Evolutionary conservation across 2,888 invertebrate genomes (phyloP), one percentile per base, ranked within the genome.

Genomic region (Ichneumon xanthorius): DNA sequence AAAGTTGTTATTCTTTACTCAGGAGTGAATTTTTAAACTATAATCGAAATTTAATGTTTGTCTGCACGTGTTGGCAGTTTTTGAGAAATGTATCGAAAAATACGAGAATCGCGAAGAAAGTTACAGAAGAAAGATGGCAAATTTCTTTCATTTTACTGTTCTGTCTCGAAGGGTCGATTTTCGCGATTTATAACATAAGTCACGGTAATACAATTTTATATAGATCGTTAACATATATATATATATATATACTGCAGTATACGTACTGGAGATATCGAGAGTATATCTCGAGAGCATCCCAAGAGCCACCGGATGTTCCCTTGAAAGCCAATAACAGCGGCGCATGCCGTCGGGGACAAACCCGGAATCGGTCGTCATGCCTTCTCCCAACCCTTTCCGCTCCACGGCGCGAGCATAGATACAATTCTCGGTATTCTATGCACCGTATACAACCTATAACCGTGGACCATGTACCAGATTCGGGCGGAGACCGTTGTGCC

Each of bases 301-400:
- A 61, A 83, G 71, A 85, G 78, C 80, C 70, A 73, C 80, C 77
- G 80, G 82, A 87, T 85, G 84, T 81, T 87, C 77, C 77, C 73
- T 72, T 71, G 81, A 73, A 71, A 78, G 79, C 85, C 85, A 87
- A 87, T 84, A 79, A 81, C 77, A 76, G 80, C 65, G 48, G 76
- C 45, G 70, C 55, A 45, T 45, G 33, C 79, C 26, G 72, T 61
- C 33, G 45, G 37, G 73, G 48, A 48, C 33, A 79, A 58, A 80
- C 53, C 63, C 50, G 79, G 81, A 61, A 75, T 71, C 67, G 76
- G 79, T 16, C 75, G 50, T 81, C 81, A 81, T 81, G 58, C 50
- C 68, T 4, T 19, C 55, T 37, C 26, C 37, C 75, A 61, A 45
- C 75, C 81, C 81, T 75, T 81, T 81, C 75, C 81, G 81, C 75